Percentiles rank a stretch among this genome's conserved stretches.
These are phyloP conservation scores for Pica pica DNA, from an alignment of 2,113 vertebrate genomes.

Conservation along the genomic window DNA sequence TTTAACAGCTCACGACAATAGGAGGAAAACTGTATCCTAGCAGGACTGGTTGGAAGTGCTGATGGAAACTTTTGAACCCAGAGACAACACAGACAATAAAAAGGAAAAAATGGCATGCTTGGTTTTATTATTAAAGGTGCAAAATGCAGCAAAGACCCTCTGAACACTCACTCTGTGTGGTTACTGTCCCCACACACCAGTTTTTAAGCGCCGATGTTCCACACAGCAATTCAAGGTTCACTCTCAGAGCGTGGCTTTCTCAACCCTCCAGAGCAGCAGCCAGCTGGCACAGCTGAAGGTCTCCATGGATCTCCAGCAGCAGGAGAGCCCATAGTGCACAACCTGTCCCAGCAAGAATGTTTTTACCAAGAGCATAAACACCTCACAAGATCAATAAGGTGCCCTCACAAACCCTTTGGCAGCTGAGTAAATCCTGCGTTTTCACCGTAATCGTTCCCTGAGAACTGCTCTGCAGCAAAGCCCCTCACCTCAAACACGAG, in stretches of 20 bases:
- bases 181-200: neutral
- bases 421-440: neutral
- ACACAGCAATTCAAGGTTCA: neutral
- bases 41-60: neutral
- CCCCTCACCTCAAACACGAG: neutral
- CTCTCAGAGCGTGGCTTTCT: neutral
- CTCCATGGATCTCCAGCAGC: neutral
- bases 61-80: neutral
- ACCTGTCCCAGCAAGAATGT: neutral
- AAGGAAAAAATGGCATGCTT: rapidly evolving
- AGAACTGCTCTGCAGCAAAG: neutral
- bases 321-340: neutral
- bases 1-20: neutral
- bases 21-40: neutral
- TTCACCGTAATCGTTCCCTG: neutral
- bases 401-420: neutral
- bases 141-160: neutral
- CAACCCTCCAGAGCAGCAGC: neutral
- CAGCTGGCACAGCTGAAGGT: neutral
- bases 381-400: neutral
- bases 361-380: neutral
- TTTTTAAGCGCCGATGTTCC: neutral
- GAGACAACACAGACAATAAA: neutral
- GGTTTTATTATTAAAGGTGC: neutral
- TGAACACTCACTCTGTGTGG: neutral